Evolutionary conservation across 2,888 invertebrate genomes (phyloP), one percentile per base, ranked within the genome.

Genomic region (Drosophila meridiana): DNA sequence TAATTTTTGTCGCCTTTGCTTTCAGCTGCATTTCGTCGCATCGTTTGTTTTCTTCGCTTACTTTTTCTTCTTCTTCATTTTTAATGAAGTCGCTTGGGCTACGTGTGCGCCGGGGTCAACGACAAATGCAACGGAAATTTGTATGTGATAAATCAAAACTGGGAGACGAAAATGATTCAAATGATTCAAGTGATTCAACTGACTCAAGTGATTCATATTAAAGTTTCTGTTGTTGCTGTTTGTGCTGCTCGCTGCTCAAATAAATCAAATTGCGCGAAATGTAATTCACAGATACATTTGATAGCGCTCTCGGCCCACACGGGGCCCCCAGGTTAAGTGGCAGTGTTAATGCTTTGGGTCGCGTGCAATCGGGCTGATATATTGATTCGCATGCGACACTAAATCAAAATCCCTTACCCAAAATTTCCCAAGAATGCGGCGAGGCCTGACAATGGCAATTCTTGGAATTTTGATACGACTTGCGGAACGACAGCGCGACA

Each of bases 121-220:
- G 60, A 28, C 58, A 47, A 58, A 64, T 55, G 56, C 57, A 71
- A 20, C 42, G 73, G 73, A 64, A 64, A 68, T 76, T 68, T 73
- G 73, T 65, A 64, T 66, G 76, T 56, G 64, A 89, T 85, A 85
- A 85, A 85, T 85, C 89, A 85, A 83, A 76, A 72, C 59, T 73
- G 68, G 68, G 61, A 34, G 58, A 14, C 58, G 58, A 85, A 79
- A 79, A 85, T 86, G 78, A 84, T 50, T 68, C 69, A 61, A 28
- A 47, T 50, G 72, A 64, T 53, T 20, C 20, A 59, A 75, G 71
- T 14, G 36, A 38, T 38, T 76, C 86, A 86, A 89, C 82, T 86
- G 89, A 89, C 28, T 76, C 86, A 89, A 89, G 84, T 86, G 89
- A 89, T 85, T 85, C 85, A 89, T 87, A 84, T 86, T 89, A 80